These are phyloP conservation scores for Rhopalosiphum nymphaeae DNA, from an alignment of 2,888 invertebrate species.

Conservation along the genomic window DNA sequence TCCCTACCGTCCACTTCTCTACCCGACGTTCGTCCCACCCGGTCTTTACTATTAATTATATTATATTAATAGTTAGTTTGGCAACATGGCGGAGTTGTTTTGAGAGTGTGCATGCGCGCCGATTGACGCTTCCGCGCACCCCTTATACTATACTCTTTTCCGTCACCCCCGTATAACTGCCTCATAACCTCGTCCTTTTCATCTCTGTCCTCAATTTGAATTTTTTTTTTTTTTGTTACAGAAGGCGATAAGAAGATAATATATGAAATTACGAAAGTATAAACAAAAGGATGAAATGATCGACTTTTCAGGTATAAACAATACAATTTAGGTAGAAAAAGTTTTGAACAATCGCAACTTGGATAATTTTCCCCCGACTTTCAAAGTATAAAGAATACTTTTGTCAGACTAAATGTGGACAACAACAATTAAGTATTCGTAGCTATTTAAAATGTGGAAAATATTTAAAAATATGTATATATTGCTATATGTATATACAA, in stretches of 20 bases:
- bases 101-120: slow-evolving; percentile 59
- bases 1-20: not conserved
- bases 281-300: not conserved
- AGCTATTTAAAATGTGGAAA: not conserved
- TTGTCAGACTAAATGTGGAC: not conserved
- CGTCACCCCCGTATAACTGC: not conserved
- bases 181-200: slow-evolving; percentile 48
- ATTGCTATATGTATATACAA: not conserved
- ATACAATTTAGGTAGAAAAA: not conserved
- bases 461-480: not conserved
- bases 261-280: not conserved
- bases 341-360: not conserved
- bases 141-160: slow-evolving; percentile 38
- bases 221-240: not conserved
- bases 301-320: not conserved
- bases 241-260: slow-evolving; percentile 6
- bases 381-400: not conserved
- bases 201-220: not conserved
- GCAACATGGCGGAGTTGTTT: slow-evolving; percentile 63
- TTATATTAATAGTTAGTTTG: slow-evolving; percentile 65
- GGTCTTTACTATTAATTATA: slow-evolving; percentile 63
- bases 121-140: slow-evolving; percentile 62
- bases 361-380: not conserved
- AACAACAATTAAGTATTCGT: not conserved
- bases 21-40: slow-evolving; percentile 14